Percentiles rank a stretch among this genome's conserved stretches.
phyloP scores from a whole-genome alignment of 1,140 invertebrate genomes.

The Micrasema longulum region DNA sequence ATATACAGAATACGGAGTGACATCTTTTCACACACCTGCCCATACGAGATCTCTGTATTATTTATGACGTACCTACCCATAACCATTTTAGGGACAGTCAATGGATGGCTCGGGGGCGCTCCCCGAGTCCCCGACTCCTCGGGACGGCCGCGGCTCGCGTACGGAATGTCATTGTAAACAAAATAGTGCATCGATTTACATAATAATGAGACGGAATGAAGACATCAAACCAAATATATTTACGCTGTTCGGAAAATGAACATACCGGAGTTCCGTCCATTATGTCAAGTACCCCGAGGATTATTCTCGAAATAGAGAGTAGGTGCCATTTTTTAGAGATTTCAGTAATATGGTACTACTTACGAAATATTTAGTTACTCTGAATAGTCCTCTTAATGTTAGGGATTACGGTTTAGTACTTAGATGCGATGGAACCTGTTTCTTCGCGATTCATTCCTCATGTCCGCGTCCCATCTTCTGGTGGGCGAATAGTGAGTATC shows the following conservation, averaged over 20 bases:
- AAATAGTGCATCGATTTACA: conserved; percentile 48
- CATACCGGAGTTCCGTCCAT: neutral
- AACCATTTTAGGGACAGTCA: conserved; percentile 35
- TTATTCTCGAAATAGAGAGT: neutral
- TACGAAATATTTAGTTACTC: too few relatives aligned
- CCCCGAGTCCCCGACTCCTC: neutral
- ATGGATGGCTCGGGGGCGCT: conserved; percentile 2
- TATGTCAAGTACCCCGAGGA: neutral
- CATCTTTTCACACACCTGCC: conserved; percentile 40
- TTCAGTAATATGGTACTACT: too few relatives aligned
- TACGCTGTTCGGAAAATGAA: conserved; percentile 17
- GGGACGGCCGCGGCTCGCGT: neutral
- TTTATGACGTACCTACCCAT: conserved; percentile 27
- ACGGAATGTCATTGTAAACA: conserved; percentile 46
- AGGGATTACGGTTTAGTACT: too few relatives aligned
- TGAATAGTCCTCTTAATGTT: too few relatives aligned
- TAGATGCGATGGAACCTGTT: too few relatives aligned
- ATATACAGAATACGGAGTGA: neutral
- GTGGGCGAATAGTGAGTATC: too few relatives aligned
- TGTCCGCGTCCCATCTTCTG: too few relatives aligned
- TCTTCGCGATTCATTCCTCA: too few relatives aligned
- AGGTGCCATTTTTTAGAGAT: too few relatives aligned
- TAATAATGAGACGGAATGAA: conserved; percentile 42
- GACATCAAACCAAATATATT: conserved; percentile 10
- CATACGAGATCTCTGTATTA: neutral